Conservation (phyloP, 2,797 vertebrate species). For the Sarcoramphus papa region DNA sequence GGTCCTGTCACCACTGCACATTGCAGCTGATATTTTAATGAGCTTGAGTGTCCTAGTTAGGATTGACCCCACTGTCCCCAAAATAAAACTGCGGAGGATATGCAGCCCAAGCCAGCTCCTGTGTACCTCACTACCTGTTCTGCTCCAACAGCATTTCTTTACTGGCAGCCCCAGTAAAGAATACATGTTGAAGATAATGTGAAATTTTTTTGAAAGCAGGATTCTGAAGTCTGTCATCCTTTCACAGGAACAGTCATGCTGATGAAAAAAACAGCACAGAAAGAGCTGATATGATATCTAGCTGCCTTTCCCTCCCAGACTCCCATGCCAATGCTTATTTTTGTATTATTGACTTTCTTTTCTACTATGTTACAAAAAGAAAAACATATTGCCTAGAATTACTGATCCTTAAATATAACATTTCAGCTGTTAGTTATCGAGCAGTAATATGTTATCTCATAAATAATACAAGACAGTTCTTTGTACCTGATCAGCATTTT, state of each 20-base stretch:
- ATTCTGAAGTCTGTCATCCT: not conserved
- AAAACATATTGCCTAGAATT: not conserved
- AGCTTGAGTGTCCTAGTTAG: not conserved
- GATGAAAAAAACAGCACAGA: not conserved
- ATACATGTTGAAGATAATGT: not conserved
- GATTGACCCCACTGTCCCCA: not conserved
- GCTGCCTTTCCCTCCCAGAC: not conserved
- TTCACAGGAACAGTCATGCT: not conserved
- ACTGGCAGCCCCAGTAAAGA: not conserved
- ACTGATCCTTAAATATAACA: not conserved
- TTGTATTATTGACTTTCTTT: not conserved
- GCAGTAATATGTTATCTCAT: not conserved
- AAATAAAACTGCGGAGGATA: not conserved
- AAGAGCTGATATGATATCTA: not conserved
- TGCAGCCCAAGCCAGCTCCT: not conserved
- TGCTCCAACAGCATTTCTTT: not conserved
- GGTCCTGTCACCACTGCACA: not conserved
- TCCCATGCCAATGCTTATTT: too few relatives aligned
- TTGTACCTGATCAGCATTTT: conserved; percentile 79
- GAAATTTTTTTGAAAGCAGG: not conserved
- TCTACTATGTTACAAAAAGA: not conserved
- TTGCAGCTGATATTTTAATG: not conserved
- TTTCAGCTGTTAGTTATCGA: not conserved
- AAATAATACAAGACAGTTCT: not conserved
- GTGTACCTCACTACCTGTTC: not conserved